These are phyloP conservation scores for Goniozus legneri DNA, from an alignment of 1,140 invertebrate genomes.

Conservation along the genomic window DNA sequence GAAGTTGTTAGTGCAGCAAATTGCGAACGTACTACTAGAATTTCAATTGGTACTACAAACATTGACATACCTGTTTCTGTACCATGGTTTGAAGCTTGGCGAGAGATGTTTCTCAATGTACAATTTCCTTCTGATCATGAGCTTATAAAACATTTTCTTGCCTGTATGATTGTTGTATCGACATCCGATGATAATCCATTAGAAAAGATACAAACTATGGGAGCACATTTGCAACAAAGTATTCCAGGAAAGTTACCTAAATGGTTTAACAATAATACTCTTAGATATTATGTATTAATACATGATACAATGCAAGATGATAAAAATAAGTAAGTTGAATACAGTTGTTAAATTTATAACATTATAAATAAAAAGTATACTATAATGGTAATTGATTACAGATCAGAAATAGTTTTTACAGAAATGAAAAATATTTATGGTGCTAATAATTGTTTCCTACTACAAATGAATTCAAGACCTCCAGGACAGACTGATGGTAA, in stretches of 20 bases:
- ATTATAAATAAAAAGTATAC: background rate
- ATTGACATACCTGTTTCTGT: conserved; percentile 70
- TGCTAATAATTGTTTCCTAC: conserved; percentile 77
- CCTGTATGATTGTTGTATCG: conserved; percentile 83
- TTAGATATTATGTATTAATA: conserved; percentile 86
- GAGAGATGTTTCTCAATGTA: conserved; percentile 85
- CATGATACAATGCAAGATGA: conserved; percentile 77
- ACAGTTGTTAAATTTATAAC: conserved; percentile 4
- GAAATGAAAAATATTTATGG: conserved; percentile 83
- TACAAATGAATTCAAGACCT: conserved; percentile 80
- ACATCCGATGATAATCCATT: conserved; percentile 77
- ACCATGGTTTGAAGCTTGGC: conserved; percentile 96
- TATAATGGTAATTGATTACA: too few species aligned
- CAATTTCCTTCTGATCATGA: conserved; percentile 92
- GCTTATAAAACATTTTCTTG: conserved; percentile 90
- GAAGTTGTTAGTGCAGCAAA: conserved; percentile 75
- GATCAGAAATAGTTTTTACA: conserved; percentile 79
- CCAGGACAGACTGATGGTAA: conserved; percentile 56
- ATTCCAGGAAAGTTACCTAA: conserved; percentile 77
- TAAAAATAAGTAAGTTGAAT: conserved; percentile 56
- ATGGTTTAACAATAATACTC: conserved; percentile 82
- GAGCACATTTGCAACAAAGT: conserved; percentile 75
- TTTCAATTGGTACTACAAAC: conserved; percentile 51
- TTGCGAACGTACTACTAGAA: conserved; percentile 62
- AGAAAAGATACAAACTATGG: conserved; percentile 72